Percentiles rank a stretch among this genome's conserved stretches.
Evolutionary conservation across 2,888 invertebrate species (phyloP).

Genomic region (Operophtera brumata): DNA sequence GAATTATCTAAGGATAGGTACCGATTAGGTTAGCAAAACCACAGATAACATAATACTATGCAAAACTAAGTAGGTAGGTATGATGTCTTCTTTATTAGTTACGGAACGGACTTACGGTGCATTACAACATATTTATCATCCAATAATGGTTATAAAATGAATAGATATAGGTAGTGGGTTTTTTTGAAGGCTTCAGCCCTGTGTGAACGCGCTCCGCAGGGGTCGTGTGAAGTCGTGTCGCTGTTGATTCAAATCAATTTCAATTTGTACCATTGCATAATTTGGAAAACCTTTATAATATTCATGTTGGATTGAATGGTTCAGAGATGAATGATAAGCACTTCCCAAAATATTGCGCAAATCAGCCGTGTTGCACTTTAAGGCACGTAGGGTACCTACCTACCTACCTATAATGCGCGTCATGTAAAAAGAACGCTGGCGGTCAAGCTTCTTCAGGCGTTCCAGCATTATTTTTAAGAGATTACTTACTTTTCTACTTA

Average conservation of each 20-base stretch:
- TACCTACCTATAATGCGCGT: too few relatives aligned
- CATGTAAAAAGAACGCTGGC: too few relatives aligned
- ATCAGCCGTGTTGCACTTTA: constrained; percentile 55
- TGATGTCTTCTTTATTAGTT: constrained; percentile 9
- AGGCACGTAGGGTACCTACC: constrained; percentile 38
- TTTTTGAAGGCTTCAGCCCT: constrained; percentile 39
- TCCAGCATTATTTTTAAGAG: too few relatives aligned
- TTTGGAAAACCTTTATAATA: constrained; percentile 63
- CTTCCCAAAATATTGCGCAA: constrained; percentile 57
- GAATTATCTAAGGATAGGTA: too few relatives aligned
- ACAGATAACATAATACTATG: too few relatives aligned
- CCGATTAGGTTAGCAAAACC: too few relatives aligned
- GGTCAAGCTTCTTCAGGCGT: too few relatives aligned
- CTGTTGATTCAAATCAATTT: constrained; percentile 61
- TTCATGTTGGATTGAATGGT: constrained; percentile 58
- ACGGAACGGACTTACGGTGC: constrained; percentile 10
- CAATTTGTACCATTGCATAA: constrained; percentile 73
- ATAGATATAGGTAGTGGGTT: constrained; percentile 32
- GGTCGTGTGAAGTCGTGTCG: constrained; percentile 44
- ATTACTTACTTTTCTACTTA: too few relatives aligned
- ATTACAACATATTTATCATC: constrained; percentile 37
- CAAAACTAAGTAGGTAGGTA: too few relatives aligned
- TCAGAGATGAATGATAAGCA: constrained; percentile 51
- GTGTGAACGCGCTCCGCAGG: constrained; percentile 52
- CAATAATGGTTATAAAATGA: constrained; percentile 37